A percentile compares a stretch with the other conserved stretches of the same genome.
These are phyloP conservation scores for Hypsopygia costalis DNA, from an alignment of 2,888 invertebrate species.

Conservation along the genomic window DNA sequence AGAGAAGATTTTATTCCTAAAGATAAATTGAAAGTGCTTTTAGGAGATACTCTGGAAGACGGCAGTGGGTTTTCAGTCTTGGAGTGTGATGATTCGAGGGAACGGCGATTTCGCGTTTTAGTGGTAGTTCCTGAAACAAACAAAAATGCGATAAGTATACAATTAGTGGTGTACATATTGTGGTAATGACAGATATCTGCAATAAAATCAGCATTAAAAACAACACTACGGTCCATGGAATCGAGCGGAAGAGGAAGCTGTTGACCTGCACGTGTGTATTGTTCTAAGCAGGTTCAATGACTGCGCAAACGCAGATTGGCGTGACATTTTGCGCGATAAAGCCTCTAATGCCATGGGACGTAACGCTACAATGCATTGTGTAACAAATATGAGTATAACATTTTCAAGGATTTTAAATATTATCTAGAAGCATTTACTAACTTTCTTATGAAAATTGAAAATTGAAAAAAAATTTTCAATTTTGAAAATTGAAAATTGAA, in stretches of 20 bases:
- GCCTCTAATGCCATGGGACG: constrained; percentile 43
- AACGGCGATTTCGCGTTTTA: constrained; percentile 59
- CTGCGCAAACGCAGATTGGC: constrained; percentile 49
- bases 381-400: constrained; percentile 8
- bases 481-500: too few species aligned
- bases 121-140: constrained; percentile 64
- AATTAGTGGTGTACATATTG: neutral
- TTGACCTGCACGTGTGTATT: constrained; percentile 56
- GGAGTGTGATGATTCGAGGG: constrained; percentile 58
- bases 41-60: constrained; percentile 73
- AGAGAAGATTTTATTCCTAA: constrained; percentile 57
- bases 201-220: constrained; percentile 5
- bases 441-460: too few species aligned
- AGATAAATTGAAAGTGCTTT: constrained; percentile 58
- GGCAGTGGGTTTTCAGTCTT: constrained; percentile 72
- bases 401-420: too few species aligned
- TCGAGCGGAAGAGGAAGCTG: constrained; percentile 52
- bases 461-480: too few species aligned
- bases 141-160: constrained; percentile 19
- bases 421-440: too few species aligned
- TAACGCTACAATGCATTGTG: constrained; percentile 7
- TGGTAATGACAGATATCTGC: neutral
- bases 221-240: constrained; percentile 20
- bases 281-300: constrained; percentile 64
- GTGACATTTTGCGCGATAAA: constrained; percentile 53